These are phyloP conservation scores for Neocrepidodera transversa DNA, from an alignment of 2,888 invertebrate species.

Conservation along the genomic window DNA sequence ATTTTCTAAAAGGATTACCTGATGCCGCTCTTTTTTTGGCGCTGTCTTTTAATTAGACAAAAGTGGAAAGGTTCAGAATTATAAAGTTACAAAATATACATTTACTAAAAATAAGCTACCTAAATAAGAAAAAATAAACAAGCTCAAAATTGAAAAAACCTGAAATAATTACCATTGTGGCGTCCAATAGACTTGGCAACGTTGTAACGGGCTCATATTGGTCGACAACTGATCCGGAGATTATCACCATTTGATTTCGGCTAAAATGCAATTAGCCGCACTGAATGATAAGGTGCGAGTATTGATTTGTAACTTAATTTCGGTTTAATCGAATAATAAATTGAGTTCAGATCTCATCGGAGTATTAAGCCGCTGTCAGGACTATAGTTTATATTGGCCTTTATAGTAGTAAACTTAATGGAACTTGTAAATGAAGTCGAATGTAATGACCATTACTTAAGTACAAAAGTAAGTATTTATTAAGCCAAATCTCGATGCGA, in stretches of 20 bases:
- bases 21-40: too few relatives aligned
- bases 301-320: constrained; percentile 43
- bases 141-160: too few relatives aligned
- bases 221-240: constrained; percentile 29
- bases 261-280: constrained; percentile 37
- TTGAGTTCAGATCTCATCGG: constrained; percentile 26
- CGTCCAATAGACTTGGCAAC: too few relatives aligned
- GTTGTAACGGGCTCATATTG: constrained; percentile 21
- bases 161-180: too few relatives aligned
- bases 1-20: too few relatives aligned
- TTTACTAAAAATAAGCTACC: too few relatives aligned
- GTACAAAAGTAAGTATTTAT: constrained; percentile 1
- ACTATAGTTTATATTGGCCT: constrained; percentile 18
- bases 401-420: constrained; percentile 21
- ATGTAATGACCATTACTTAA: constrained; percentile 27
- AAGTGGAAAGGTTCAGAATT: too few relatives aligned
- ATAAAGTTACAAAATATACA: too few relatives aligned
- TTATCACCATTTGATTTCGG: constrained; percentile 33
- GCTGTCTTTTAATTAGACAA: too few relatives aligned
- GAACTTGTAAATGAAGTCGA: constrained; percentile 16
- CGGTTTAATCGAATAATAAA: constrained; percentile 30
- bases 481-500: background rate
- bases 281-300: constrained; percentile 33
- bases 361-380: constrained; percentile 25
- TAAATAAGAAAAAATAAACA: too few relatives aligned